Conservation (phyloP, 2,888 invertebrate genomes). For the Zelleria hepariella region DNA sequence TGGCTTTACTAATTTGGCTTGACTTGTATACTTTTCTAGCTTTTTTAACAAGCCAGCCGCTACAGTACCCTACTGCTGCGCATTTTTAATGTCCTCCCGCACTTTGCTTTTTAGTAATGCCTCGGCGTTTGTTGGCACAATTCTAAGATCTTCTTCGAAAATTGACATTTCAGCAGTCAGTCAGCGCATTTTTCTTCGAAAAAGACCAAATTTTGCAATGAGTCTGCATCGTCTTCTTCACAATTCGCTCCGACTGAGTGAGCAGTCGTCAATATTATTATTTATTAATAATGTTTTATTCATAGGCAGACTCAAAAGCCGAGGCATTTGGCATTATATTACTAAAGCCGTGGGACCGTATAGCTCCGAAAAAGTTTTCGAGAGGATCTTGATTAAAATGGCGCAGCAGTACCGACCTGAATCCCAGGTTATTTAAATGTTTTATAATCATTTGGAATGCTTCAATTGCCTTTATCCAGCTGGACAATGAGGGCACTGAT, state of each 20-base stretch:
- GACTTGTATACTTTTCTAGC: background rate
- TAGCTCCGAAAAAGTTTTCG: constrained; percentile 15
- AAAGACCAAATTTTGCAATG: background rate
- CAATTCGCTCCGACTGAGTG: constrained; percentile 12
- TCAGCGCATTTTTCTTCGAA: background rate
- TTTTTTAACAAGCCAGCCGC: background rate
- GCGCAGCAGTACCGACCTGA: constrained; percentile 11
- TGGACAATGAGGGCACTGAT: constrained; percentile 12
- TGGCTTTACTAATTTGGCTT: background rate
- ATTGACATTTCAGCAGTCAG: background rate
- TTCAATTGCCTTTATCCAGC: constrained; percentile 16
- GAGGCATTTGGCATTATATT: constrained; percentile 10
- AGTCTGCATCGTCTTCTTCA: constrained; percentile 10
- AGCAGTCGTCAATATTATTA: constrained; percentile 9
- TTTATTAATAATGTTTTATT: constrained; percentile 10
- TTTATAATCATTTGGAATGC: constrained; percentile 6
- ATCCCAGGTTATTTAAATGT: background rate
- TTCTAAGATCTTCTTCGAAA: background rate
- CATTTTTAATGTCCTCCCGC: background rate
- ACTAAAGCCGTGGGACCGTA: constrained; percentile 12
- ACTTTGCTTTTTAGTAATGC: background rate
- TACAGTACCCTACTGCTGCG: background rate
- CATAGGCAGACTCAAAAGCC: constrained; percentile 5
- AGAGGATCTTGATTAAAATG: constrained; percentile 14
- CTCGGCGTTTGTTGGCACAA: background rate